Evolutionary conservation across 2,113 vertebrate genomes (phyloP).

Genomic region (Dermatemys mawii): DNA sequence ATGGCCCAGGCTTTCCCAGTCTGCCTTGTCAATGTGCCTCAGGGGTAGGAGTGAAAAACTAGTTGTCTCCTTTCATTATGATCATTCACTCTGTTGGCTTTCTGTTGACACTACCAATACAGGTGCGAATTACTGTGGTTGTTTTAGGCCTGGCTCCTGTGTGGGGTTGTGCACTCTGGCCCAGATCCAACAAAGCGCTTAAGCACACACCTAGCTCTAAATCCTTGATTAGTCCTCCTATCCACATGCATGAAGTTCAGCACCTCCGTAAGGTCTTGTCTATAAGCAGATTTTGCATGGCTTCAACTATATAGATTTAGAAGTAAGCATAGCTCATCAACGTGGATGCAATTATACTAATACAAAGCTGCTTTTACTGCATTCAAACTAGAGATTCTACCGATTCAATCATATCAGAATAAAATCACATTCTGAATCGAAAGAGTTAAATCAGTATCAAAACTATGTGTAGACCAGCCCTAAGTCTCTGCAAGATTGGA

Average conservation of each 20-base stretch:
- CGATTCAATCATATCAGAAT: background rate
- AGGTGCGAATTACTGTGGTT: background rate
- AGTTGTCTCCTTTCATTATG: accelerated
- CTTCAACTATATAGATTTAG: background rate
- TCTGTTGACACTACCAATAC: background rate
- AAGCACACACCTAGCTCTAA: background rate
- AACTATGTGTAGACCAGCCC: background rate
- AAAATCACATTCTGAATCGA: background rate
- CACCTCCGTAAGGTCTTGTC: background rate
- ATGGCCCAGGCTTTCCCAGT: background rate
- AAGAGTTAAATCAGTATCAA: background rate
- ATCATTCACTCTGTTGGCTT: background rate
- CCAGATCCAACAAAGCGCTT: background rate
- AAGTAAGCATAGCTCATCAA: background rate
- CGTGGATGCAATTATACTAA: background rate
- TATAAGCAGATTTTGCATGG: background rate
- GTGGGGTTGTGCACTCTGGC: background rate
- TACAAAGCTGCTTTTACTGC: background rate
- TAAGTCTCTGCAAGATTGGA: background rate
- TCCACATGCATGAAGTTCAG: background rate
- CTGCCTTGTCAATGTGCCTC: background rate
- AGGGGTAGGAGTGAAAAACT: background rate
- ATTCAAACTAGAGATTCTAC: accelerated
- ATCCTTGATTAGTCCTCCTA: background rate
- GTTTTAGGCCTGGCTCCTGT: background rate